phyloP scores from a whole-genome alignment of 1,140 invertebrate species.

The Chlorops oryzae region DNA sequence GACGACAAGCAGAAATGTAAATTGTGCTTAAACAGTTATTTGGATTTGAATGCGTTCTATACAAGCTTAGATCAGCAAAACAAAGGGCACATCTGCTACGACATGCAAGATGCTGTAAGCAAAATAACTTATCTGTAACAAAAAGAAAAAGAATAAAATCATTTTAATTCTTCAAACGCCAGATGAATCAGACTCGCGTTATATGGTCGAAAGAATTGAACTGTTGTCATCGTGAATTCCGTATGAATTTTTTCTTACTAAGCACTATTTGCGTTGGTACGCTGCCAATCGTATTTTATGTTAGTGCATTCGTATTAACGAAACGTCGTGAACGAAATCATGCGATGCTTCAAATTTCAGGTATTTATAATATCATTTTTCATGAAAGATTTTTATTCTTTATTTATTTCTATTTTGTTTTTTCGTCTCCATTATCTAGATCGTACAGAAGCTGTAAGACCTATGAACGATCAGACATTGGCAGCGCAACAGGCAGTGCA shows the following conservation, averaged over 20 bases:
- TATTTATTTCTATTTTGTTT: too few species aligned
- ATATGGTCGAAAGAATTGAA: constrained; percentile 33
- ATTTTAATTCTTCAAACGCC: background rate
- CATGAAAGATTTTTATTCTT: background rate
- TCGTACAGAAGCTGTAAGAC: too few species aligned
- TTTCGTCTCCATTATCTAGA: too few species aligned
- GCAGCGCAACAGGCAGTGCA: too few species aligned
- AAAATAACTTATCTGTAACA: background rate
- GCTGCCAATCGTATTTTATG: constrained; percentile 31
- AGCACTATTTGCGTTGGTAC: constrained; percentile 18
- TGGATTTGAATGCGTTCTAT: constrained; percentile 29
- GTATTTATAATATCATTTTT: background rate
- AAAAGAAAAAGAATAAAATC: background rate
- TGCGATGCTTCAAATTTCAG: constrained; percentile 14
- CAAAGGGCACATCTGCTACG: constrained; percentile 34
- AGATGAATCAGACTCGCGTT: constrained; percentile 40
- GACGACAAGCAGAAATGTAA: constrained; percentile 15
- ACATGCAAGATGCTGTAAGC: constrained; percentile 34
- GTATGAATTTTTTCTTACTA: constrained; percentile 19
- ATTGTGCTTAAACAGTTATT: constrained; percentile 18
- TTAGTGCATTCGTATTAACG: constrained; percentile 21
- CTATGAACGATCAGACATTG: too few species aligned
- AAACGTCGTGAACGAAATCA: constrained; percentile 31
- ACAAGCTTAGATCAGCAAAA: constrained; percentile 23
- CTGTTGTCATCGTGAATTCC: constrained; percentile 33